Evolutionary conservation across 2,888 invertebrate genomes (phyloP).

Genomic region (Lasius fuliginosus): DNA sequence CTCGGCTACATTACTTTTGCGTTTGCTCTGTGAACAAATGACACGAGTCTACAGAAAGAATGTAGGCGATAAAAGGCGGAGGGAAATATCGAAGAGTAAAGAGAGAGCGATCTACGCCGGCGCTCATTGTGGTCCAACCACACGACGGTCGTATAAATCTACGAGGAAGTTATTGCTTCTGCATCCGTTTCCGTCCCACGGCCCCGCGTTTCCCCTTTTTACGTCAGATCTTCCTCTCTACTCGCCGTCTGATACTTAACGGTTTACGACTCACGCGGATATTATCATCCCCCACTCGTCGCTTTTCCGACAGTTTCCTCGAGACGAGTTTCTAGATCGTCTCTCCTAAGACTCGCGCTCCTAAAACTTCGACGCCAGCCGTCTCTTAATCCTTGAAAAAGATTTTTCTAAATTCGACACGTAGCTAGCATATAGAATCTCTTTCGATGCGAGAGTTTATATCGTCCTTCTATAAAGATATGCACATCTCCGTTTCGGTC

Average conservation of each 20-base stretch:
- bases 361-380: neutral
- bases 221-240: slow-evolving; percentile 76
- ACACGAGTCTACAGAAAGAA: slow-evolving; percentile 4
- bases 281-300: slow-evolving; percentile 76
- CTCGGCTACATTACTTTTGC: neutral
- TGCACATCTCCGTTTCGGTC: too few species aligned
- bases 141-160: slow-evolving; percentile 52
- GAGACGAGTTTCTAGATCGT: slow-evolving; percentile 24
- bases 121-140: slow-evolving; percentile 63
- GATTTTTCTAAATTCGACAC: neutral
- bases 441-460: too few species aligned
- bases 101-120: slow-evolving; percentile 49
- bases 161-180: slow-evolving; percentile 73
- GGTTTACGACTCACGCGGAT: slow-evolving; percentile 83
- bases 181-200: slow-evolving; percentile 86
- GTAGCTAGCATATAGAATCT: too few species aligned
- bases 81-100: slow-evolving; percentile 36
- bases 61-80: slow-evolving; percentile 16
- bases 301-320: slow-evolving; percentile 67
- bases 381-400: neutral
- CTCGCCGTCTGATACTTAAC: slow-evolving; percentile 82
- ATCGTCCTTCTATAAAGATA: too few species aligned
- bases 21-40: slow-evolving; percentile 17
- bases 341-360: neutral
- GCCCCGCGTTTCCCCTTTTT: slow-evolving; percentile 79